Conservation (phyloP, 2,113 vertebrate genomes). For the Gadus chalcogrammus region DNA sequence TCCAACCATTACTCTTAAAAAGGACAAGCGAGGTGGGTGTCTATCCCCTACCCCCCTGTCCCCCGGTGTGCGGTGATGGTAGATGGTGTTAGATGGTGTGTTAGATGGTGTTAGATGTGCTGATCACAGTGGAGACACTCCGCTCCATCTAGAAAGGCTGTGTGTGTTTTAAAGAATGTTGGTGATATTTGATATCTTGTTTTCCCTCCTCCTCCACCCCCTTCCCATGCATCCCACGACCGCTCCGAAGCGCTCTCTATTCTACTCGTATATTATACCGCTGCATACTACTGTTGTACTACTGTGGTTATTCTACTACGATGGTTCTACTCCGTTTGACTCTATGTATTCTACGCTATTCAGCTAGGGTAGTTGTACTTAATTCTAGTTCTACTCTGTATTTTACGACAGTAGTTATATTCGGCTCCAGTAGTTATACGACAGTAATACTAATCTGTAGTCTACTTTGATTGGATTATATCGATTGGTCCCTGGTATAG, state of each 20-base stretch:
- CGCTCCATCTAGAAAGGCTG: not conserved
- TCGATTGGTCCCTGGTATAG: too few relatives aligned
- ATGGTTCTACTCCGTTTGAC: too few relatives aligned
- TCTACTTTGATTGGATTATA: too few relatives aligned
- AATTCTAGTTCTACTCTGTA: too few relatives aligned
- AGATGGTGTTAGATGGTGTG: not conserved
- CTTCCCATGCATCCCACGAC: not conserved
- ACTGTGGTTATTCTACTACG: too few relatives aligned
- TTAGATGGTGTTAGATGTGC: not conserved
- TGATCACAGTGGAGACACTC: not conserved
- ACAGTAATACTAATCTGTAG: too few relatives aligned
- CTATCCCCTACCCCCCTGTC: not conserved
- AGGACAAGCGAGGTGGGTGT: conserved; percentile 64
- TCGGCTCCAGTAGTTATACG: too few relatives aligned
- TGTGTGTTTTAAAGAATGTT: conserved; percentile 6
- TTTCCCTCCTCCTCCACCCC: not conserved
- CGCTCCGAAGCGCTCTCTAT: not conserved
- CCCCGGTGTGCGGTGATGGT: not conserved
- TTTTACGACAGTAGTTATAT: too few relatives aligned
- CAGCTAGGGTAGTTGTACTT: too few relatives aligned
- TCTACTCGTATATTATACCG: not conserved
- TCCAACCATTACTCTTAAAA: conserved; percentile 54
- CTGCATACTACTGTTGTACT: not conserved
- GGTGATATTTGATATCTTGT: conserved; percentile 30
- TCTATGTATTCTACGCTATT: too few relatives aligned